A percentile compares a stretch with the other conserved stretches of the same genome.
Conservation (phyloP, 2,888 invertebrate species). For the Lasioglossum villosulum region DNA sequence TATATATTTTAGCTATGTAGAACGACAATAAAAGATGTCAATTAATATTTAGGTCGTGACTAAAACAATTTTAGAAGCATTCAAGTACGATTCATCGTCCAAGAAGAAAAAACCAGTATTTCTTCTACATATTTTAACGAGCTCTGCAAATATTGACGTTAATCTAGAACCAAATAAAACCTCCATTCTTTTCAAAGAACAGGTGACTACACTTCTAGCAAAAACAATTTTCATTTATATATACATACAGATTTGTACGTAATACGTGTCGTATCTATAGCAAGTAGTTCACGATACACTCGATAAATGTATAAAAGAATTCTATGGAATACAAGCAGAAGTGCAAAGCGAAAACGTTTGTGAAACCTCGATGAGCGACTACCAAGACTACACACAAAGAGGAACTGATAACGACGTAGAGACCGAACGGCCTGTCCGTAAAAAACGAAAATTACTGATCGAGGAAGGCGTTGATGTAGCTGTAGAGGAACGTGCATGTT, state of each 20-base stretch:
- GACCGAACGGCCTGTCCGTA: conserved; percentile 66
- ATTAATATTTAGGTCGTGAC: conserved; percentile 82
- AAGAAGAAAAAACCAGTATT: conserved; percentile 85
- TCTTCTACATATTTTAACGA: conserved; percentile 83
- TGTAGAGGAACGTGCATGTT: neutral
- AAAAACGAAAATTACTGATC: conserved; percentile 70
- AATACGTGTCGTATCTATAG: conserved; percentile 60
- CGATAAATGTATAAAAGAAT: conserved; percentile 72
- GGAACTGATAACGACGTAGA: conserved; percentile 26
- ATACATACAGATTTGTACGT: conserved; percentile 12
- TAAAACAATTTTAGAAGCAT: conserved; percentile 81
- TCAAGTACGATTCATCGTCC: conserved; percentile 79
- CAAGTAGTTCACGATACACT: conserved; percentile 71
- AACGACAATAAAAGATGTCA: neutral
- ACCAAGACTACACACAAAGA: conserved; percentile 44
- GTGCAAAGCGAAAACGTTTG: conserved; percentile 41
- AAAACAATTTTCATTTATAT: conserved; percentile 22
- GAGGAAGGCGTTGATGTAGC: conserved; percentile 22
- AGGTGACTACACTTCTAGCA: conserved; percentile 79
- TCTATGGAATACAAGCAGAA: conserved; percentile 74
- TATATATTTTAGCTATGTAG: neutral
- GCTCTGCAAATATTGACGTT: conserved; percentile 85
- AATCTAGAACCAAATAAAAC: conserved; percentile 88
- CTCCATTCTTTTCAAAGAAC: conserved; percentile 85
- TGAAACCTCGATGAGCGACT: conserved; percentile 46